Evolutionary conservation across 2,888 invertebrate species (phyloP).

Genomic region (Yponomeuta evonymella): DNA sequence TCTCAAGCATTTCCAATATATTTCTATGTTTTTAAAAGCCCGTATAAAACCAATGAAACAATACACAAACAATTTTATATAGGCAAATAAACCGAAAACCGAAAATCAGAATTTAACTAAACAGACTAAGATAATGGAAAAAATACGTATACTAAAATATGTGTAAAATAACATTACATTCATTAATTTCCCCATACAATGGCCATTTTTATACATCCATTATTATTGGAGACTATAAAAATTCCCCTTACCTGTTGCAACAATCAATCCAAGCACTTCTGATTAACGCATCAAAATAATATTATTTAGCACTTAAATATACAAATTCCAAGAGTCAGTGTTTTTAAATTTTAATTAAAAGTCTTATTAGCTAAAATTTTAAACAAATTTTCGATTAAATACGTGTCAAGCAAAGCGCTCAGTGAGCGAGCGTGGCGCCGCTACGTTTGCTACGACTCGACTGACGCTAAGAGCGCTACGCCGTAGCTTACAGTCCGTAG

Average conservation of each 20-base stretch:
- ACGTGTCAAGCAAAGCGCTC: not conserved
- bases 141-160: too few species aligned
- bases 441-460: conserved; percentile 58
- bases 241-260: conserved; percentile 12
- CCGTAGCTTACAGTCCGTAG: not conserved
- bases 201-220: not conserved
- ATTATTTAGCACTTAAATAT: not conserved
- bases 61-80: too few species aligned
- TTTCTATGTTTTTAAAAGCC: too few species aligned
- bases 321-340: not conserved
- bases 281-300: not conserved
- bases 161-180: too few species aligned
- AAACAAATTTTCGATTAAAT: not conserved
- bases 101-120: too few species aligned
- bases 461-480: conserved; percentile 39
- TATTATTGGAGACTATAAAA: not conserved
- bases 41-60: too few species aligned
- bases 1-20: too few species aligned
- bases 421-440: conserved; percentile 19
- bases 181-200: not conserved
- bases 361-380: not conserved
- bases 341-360: conserved; percentile 23
- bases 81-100: too few species aligned
- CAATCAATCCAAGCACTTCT: conserved; percentile 14
- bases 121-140: too few species aligned